Base-by-base conservation (phyloP, 2,888 invertebrate genomes). In the Mamestra brassicae region DNA sequence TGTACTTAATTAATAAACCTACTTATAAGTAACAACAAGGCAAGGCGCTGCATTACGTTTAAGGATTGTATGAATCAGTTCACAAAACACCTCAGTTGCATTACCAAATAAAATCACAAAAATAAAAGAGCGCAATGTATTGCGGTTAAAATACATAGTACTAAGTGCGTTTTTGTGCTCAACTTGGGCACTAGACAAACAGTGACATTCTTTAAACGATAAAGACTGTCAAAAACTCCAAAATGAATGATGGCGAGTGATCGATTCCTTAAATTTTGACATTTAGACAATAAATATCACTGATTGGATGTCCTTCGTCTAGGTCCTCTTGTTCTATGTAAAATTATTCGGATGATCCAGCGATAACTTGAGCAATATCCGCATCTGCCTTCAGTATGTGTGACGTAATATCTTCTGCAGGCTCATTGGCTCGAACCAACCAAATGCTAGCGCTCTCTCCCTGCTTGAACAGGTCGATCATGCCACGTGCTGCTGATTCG, bases 381-480 rank as follows among this genome's bases (percentile, higher is more conserved):
- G 47, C 76, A 52, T 78, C 78, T 47, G 57, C n/a, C 38, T 71
- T 76, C 42, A 73, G 11, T 15, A 76, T 62, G 11, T 60, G 52
- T 4, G 68, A n/a, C 34, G 81, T 69, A 0, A 84, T 69, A 13
- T 83, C 76, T 61, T 62, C 36, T 17, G 84, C 84, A 8, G 82
- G 76, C 52, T 66, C 50, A 45, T 63, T 15, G 4, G 60, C 63
- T n/a, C 67, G 55, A 34, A 78, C 71, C 47, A 84, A 5, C 84
- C 85, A 84, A n/a, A 71, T 72, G 38, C 75, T 76, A 11, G 76
- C 75, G 61, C 66, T 72, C 38, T 68, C 71, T 15, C 74, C 83
- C 61, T 83, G 60, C 15, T 85, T 75, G 8, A 55, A 80, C 55
- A 73, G 76, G 10, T 83, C 83, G 5, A 85, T 63, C n/a, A 78